Evolutionary conservation across 2,888 invertebrate species (phyloP), one percentile per base, ranked within the genome.

Genomic region (Malthinus seriepunctatus): DNA sequence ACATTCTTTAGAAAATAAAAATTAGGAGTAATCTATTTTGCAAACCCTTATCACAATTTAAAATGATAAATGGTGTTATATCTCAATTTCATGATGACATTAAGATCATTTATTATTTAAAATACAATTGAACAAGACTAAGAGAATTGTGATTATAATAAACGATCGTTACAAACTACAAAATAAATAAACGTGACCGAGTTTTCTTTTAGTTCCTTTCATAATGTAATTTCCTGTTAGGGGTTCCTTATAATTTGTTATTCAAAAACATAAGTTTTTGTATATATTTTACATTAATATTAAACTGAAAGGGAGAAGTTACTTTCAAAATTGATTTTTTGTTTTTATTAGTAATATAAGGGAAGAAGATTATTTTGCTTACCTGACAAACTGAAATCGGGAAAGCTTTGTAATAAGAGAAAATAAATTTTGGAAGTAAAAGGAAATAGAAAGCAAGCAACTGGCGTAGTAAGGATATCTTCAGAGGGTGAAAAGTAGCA

Each of bases 71-170:
- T 56, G 61, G 52, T 56, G 59, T 63, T 61, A 63, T 65, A 63
- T 65, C 63, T 59, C 63, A 65, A 63, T 65, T 65, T 63, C 54
- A 55, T 51, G 59, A 56, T 57, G 63, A 59, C 61, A 61, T 61
- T 44, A 58, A 39, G 42, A 59, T 61, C 63, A 63, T 65, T 65
- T 65, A 63, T 65, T 61, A 63, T 53, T 49, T 53, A 50, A 53
- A 50, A 53, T 23, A 50, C 45, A 58, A 53, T 53, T 52, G 58
- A 32, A 35, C 50, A 52, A 56, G 51, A 57, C 39, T 57, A 48
- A 44, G 39, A 34, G 42, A 57, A 57, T 57, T 48, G 51, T 47
- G 39, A 38, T 58, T 45, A 50, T 53, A 58, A 58, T 53, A 58
- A 58, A 58, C 45, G 48, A 42, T 15, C 39, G 34, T 53, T 49